Evolutionary conservation across 1,140 invertebrate species (phyloP), one percentile per base, ranked within the genome.

Genomic region (Alviniconcha marisindica): DNA sequence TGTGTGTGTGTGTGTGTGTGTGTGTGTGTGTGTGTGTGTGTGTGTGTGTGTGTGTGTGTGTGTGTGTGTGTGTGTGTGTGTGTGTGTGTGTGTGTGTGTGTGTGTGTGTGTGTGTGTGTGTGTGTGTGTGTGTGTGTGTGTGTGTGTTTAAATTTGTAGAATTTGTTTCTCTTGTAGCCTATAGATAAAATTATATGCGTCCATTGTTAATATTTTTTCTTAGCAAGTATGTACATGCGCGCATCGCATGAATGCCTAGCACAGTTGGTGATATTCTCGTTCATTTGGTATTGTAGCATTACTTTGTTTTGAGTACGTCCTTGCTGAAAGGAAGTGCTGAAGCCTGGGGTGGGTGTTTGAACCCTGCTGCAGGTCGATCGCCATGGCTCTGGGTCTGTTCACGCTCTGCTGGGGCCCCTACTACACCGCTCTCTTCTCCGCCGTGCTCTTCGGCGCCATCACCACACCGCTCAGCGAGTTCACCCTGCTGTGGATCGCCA

Each of bases 351-450:
- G n/a, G n/a, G n/a, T n/a, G n/a, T n/a, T n/a, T n/a, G n/a, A n/a
- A n/a, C n/a, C n/a, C n/a, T n/a, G n/a, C n/a, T n/a, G n/a, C 36
- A 74, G 71, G 71, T 74, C 71, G 0, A 42, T 74, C 38, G 28
- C 42, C 36, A 33, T 74, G 38, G 71, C 71, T 21, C 71, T 74
- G 38, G 36, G 71, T 40, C 40, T 74, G 38, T 74, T 74, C 40
- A 74, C 71, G 71, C 38, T 74, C 14, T 74, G 71, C 71, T 74
- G 71, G 71, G 71, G 71, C 14, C 71, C 71, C n/a, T 74, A 74
- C 71, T 74, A 74, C 71, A 18, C 71, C 15, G 71, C 71, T 24
- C 71, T 74, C 38, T 74, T 74, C 71, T 74, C 28, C 71, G 38
- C 42, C 71, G 71, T 74, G 15, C 40, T 74, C 36, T 74, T 74